Base-by-base conservation (phyloP, 2,888 invertebrate genomes). In the Salticus scenicus region DNA sequence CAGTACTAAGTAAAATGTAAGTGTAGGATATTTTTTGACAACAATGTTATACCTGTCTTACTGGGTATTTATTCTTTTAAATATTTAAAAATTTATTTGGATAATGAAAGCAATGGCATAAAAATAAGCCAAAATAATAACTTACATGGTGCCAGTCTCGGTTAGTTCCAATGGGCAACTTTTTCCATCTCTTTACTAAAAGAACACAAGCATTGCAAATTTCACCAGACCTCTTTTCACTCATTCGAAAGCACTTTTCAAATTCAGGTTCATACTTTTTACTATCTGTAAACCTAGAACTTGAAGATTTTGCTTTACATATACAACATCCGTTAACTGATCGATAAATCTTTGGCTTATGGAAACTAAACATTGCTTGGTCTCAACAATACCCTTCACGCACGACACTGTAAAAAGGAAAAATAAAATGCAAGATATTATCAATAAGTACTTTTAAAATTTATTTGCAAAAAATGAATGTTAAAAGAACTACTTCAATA, bases 151-250 rank as follows among this genome's bases (percentile, higher is more conserved):
- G 93, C 95, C 95, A 95, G 91, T 95, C 94, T 51, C 95, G 92
- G 89, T 93, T 93, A 88, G 94, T 94, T 70, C 94, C 95, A 8
- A 93, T 92, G 0, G 95, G 95, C 84, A 95, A 91, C 89, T 95
- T 95, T 90, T 95, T 95, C 94, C 94, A 96, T 87, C 96, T 92
- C 90, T 96, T 96, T 0, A 96, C 96, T 87, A 96, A 91, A 83
- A 96, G 92, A 1, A 96, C 96, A 90, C 96, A 96, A 0, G 96
- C 96, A 91, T 96, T 96, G 91, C 96, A 96, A 88, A 96, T 96
- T 92, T 96, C 96, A 12, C 96, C 96, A 85, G 94, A 94, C 33
- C 96, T 93, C 63, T 94, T 94, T 89, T 95, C 94, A 37, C 93
- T 92, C 80, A 96, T 92, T 90, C 94, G 94, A 91, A 96, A 96